Base-by-base conservation (phyloP, 2,888 invertebrate species). In the Hemaris fuciformis region DNA sequence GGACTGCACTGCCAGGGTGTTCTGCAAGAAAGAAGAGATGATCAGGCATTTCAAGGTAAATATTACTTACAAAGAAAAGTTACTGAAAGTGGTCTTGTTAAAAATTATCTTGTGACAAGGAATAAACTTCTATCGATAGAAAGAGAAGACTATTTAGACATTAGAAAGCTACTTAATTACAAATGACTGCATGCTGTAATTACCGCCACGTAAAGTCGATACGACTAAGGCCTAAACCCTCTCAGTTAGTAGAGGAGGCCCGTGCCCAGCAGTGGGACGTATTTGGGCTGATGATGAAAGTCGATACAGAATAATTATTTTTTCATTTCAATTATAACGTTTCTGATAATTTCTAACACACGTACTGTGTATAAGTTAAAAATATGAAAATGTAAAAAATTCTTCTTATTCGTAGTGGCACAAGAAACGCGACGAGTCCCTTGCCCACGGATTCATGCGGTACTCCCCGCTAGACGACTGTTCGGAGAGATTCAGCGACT, bases 21-120 rank as follows among this genome's bases (percentile, higher is more conserved):
- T 99, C 83, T 96, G 98, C 78, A 99, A 99, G 90, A 99, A 99
- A 83, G 99, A 99, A 86, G 99, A 99, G 85, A 99, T 99, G 96
- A 99, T 99, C 69, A 95, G 99, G 45, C 99, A 99, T 88, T 98
- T 98, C 83, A 99, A 93, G 86, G 93, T 93, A 69, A 60, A 10
- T 10, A n/a, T 46, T n/a, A n/a, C n/a, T n/a, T n/a, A n/a, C n/a
- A n/a, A 0, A 46, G 25, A 46, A 34, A 42, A 0, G n/a, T 38
- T 3, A 13, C 13, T 4, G n/a, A 31, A 25, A 22, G n/a, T 13
- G 13, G 10, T 43, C 7, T 10, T 10, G n/a, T n/a, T n/a, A n/a
- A n/a, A n/a, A n/a, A n/a, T n/a, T n/a, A n/a, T n/a, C n/a, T n/a
- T n/a, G n/a, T n/a, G n/a, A n/a, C n/a, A n/a, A n/a, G n/a, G n/a